Evolutionary conservation across 2,888 invertebrate genomes (phyloP).

Genomic region (Dicyrtomina minuta): DNA sequence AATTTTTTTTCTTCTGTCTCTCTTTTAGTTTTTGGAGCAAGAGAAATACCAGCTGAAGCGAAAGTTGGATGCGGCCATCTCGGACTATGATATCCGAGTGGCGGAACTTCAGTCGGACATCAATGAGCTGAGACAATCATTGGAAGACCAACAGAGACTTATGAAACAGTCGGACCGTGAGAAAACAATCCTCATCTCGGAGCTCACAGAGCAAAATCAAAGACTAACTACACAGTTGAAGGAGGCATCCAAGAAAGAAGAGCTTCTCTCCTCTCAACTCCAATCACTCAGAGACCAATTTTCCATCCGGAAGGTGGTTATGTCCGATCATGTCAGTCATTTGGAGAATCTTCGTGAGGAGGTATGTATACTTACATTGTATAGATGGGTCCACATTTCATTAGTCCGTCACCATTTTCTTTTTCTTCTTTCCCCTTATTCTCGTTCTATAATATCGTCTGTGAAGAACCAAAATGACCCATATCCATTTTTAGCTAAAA

Average conservation of each 20-base stretch:
- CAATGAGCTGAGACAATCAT: slow-evolving; percentile 72
- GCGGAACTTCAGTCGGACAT: slow-evolving; percentile 87
- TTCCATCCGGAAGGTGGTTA: slow-evolving; percentile 73
- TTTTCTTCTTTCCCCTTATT: neutral
- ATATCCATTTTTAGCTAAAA: too few relatives aligned
- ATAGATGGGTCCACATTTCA: neutral
- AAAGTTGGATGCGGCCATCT: slow-evolving; percentile 79
- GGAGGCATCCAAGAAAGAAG: slow-evolving; percentile 71
- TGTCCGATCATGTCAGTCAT: slow-evolving; percentile 86
- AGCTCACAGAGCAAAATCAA: slow-evolving; percentile 86
- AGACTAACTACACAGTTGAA: slow-evolving; percentile 81
- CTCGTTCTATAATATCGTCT: too few relatives aligned
- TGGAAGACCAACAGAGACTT: slow-evolving; percentile 62
- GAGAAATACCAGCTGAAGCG: slow-evolving; percentile 85
- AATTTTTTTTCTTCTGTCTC: neutral
- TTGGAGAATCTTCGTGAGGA: slow-evolving; percentile 85
- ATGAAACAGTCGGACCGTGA: slow-evolving; percentile 63
- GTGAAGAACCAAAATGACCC: too few relatives aligned
- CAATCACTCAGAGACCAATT: slow-evolving; percentile 81
- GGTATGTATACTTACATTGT: slow-evolving; percentile 57
- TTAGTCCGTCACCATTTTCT: neutral
- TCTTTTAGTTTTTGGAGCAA: slow-evolving; percentile 80
- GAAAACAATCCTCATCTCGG: slow-evolving; percentile 75
- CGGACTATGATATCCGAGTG: slow-evolving; percentile 83
- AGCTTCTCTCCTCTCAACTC: slow-evolving; percentile 76